Percentiles rank a stretch among this genome's conserved stretches.
Evolutionary conservation across 2,888 invertebrate species (phyloP).

Genomic region (Craniophora ligustri): DNA sequence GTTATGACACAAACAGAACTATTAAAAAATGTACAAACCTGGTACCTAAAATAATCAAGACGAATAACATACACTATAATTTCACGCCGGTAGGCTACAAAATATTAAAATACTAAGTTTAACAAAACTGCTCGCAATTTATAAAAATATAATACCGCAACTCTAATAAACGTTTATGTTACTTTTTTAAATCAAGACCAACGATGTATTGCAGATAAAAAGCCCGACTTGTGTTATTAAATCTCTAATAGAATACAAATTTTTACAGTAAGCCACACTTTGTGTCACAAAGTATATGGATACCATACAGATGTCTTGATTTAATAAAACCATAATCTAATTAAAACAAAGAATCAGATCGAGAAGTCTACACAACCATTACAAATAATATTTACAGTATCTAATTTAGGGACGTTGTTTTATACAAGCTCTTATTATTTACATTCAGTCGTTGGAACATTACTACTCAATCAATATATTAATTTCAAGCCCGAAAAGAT

Average conservation of each 20-base stretch:
- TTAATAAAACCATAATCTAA: conserved; percentile 43
- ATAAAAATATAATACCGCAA: conserved; percentile 20
- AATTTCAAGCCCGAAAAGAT: conserved; percentile 54
- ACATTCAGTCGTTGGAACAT: conserved; percentile 74
- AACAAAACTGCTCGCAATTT: conserved; percentile 30
- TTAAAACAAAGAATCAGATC: conserved; percentile 72
- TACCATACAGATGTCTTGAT: conserved; percentile 55
- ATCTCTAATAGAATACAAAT: conserved; percentile 32
- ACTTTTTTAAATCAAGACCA: conserved; percentile 21
- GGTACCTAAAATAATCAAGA: conserved; percentile 41
- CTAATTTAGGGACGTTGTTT: conserved; percentile 63
- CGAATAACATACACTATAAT: conserved; percentile 35
- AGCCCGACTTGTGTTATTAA: conserved; percentile 43
- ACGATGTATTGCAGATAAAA: conserved; percentile 20
- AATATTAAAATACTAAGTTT: conserved; percentile 27
- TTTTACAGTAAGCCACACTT: conserved; percentile 65
- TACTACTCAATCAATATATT: conserved; percentile 54
- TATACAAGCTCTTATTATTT: conserved; percentile 72
- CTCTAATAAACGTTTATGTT: conserved; percentile 23
- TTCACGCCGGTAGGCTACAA: conserved; percentile 25
- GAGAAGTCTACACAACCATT: conserved; percentile 74
- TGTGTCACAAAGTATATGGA: conserved; percentile 68
- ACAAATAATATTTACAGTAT: conserved; percentile 58
- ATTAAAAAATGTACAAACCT: conserved; percentile 60
- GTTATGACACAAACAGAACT: conserved; percentile 58